Evolutionary conservation across 2,113 vertebrate species (phyloP).

Genomic region (Malaclemys terrapin): DNA sequence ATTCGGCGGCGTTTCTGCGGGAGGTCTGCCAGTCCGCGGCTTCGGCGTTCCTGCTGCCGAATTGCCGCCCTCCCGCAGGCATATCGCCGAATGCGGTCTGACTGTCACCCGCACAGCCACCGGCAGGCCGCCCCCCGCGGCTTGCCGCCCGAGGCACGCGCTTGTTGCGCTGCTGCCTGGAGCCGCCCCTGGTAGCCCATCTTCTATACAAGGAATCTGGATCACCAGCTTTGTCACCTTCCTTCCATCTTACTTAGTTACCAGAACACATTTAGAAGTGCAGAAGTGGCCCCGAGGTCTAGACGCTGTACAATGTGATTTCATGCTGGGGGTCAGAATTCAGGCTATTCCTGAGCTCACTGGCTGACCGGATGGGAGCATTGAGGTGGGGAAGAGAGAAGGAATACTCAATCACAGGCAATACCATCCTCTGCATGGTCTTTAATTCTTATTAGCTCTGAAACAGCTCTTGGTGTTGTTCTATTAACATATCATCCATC

Average conservation of each 20-base stretch:
- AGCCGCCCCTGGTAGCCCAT: no score
- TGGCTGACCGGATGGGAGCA: neutral
- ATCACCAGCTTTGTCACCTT: neutral
- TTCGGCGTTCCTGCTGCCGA: no score
- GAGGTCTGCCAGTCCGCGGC: no score
- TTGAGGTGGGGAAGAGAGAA: neutral
- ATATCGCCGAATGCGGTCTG: no score
- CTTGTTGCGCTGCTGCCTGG: no score
- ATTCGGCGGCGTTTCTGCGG: no score
- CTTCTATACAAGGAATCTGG: accelerated
- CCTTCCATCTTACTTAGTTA: neutral
- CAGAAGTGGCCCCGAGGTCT: accelerated
- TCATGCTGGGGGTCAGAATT: neutral
- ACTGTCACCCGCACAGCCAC: no score
- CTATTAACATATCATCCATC: neutral
- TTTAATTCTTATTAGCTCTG: neutral
- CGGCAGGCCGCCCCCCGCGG: no score
- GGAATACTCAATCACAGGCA: neutral
- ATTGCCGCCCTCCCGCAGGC: no score
- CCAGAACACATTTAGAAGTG: neutral
- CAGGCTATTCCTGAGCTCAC: neutral
- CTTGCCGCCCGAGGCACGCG: no score
- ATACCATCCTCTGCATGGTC: neutral
- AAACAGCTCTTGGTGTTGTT: neutral
- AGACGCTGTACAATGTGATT: neutral